A percentile compares a stretch with the other conserved stretches of the same genome.
Conservation (phyloP, 2,113 vertebrate genomes). For the Syrrhaptes paradoxus region DNA sequence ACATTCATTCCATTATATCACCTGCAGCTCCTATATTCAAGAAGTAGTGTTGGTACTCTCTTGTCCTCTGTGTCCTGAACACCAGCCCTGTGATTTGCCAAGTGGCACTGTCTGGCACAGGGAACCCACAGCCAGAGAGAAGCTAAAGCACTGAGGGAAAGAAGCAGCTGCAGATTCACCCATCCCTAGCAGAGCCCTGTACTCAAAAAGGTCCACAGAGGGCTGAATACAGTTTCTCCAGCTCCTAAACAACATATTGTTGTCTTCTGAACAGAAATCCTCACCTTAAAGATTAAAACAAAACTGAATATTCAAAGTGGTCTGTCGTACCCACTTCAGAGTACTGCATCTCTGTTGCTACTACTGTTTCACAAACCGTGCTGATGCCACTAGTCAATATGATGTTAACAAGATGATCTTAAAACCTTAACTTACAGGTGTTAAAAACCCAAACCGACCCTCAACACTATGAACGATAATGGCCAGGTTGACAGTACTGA, state of each 20-base stretch:
- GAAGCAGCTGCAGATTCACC: background rate
- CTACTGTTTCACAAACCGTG: background rate
- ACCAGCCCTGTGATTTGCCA: background rate
- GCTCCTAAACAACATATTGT: background rate
- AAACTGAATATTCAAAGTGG: background rate
- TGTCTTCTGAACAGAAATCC: background rate
- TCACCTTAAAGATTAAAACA: background rate
- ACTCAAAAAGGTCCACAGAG: background rate
- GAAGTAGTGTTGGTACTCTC: background rate
- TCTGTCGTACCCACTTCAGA: background rate
- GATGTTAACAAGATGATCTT: background rate
- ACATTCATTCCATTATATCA: background rate
- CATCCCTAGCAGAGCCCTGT: background rate
- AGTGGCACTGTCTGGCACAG: background rate
- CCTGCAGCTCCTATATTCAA: background rate
- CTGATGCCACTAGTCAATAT: background rate
- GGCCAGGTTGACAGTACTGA: background rate
- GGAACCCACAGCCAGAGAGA: background rate
- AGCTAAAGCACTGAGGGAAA: background rate
- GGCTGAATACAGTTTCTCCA: background rate
- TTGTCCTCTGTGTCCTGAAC: background rate
- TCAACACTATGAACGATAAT: background rate
- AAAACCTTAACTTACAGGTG: background rate
- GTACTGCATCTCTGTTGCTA: background rate
- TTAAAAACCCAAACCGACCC: background rate